Base-by-base conservation (phyloP, 2,888 invertebrate species). In the Thera britannica region DNA sequence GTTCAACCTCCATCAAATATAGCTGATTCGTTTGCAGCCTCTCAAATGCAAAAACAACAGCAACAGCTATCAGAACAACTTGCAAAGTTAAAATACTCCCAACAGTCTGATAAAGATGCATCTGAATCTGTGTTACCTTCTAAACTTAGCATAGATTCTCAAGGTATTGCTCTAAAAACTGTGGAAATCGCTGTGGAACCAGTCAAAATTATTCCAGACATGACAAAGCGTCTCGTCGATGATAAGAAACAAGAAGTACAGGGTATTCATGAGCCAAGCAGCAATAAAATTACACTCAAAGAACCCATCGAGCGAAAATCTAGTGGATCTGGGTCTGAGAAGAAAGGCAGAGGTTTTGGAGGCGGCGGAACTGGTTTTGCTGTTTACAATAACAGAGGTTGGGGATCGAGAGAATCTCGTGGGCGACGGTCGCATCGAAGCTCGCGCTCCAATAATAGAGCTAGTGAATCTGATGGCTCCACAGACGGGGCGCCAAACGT, bases 401-500 rank as follows among this genome's bases (percentile, higher is more conserved):
- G 93, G 89, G 93, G 94, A 52, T 85, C 92, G 55, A 90, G 91
- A 75, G 90, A 92, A 77, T 88, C 91, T 82, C 94, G 87, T 85
- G 94, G 85, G 82, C 94, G 92, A 79, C 94, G 85, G 79, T 93
- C 83, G 84, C 93, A 82, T 83, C 94, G 89, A 75, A 94, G 78
- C 81, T 92, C 92, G 7, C 92, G 82, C 79, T 92, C 92, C 67
- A 90, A 92, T 72, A 91, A 90, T 71, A 84, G 93, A 77, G 93
- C 92, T 12, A 96, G 96, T 11, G 97, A 97, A 81, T 97, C 97
- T 0, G 97, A 97, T 78, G 95, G 95, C 49, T 96, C 97, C 35
- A 96, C 96, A 2, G 97, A 97, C 71, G 96, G 96, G 73, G 92
- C 95, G 36, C 95, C 94, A 36, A 94, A 93, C 59, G 69, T 79